A percentile compares a stretch with the other conserved stretches of the same genome.
Conservation (phyloP, 2,797 vertebrate genomes). For the Tragopan temminckii region DNA sequence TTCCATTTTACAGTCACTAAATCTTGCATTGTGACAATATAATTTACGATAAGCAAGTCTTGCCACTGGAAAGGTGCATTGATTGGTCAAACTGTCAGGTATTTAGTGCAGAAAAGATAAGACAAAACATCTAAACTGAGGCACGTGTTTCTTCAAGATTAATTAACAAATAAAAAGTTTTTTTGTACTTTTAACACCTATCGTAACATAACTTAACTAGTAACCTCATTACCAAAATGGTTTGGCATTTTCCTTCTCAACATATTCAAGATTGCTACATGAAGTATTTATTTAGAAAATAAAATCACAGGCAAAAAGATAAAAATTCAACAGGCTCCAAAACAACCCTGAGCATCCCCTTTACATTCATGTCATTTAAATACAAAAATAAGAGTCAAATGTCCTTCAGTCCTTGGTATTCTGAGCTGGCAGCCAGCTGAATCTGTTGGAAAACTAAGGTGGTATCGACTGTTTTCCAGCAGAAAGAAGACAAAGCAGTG, state of each 20-base stretch:
- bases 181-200: constrained; percentile 76
- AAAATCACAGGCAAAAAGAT: constrained; percentile 85
- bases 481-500: constrained; percentile 63
- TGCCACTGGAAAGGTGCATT: constrained; percentile 76
- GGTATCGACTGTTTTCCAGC: constrained; percentile 64
- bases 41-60: constrained; percentile 81
- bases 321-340: constrained; percentile 87
- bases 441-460: constrained; percentile 70
- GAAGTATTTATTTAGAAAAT: constrained; percentile 82
- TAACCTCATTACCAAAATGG: constrained; percentile 77
- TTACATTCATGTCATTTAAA: constrained; percentile 94
- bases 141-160: constrained; percentile 85
- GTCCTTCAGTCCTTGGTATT: constrained; percentile 82
- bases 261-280: constrained; percentile 82
- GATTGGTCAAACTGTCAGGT: constrained; percentile 81
- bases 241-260: constrained; percentile 81
- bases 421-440: constrained; percentile 73
- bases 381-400: constrained; percentile 86
- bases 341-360: constrained; percentile 92
- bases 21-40: constrained; percentile 85
- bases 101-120: constrained; percentile 85
- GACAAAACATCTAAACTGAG: constrained; percentile 88
- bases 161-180: constrained; percentile 80
- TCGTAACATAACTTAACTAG: constrained; percentile 78
- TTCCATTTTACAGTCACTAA: constrained; percentile 85